Base-by-base conservation (phyloP, 2,888 invertebrate genomes). In the Harmothoe impar region DNA sequence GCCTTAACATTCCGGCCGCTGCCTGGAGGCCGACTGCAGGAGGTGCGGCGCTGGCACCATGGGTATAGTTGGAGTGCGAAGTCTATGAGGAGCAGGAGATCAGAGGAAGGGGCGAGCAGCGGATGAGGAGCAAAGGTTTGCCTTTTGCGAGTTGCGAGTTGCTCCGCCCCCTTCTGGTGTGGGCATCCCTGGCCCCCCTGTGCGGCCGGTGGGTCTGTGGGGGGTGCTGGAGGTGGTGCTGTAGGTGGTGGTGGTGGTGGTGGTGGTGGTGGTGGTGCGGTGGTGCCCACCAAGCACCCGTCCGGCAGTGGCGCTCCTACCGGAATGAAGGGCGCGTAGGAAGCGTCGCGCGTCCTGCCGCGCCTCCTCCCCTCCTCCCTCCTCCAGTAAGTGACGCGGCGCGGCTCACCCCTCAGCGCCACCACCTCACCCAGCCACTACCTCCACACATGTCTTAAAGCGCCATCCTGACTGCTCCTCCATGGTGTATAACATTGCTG, bases 131-230 rank as follows among this genome's bases (percentile, higher is more conserved):
- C 23, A 43, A 43, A 43, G 43, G 5, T 43, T 43, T 43, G 43
- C 43, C 43, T 43, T 62, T n/a, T 62, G 62, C 62, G 72, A 72
- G 72, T 72, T 25, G 62, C 62, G 12, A 62, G 62, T 62, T 62
- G 62, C 29, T 72, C 72, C 29, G 29, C 72, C 31, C 72, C 31
- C 72, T 72, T 25, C 29, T 29, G 72, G 72, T 25, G n/a, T n/a
- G n/a, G n/a, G 5, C 72, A 72, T 72, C 72, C 72, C 72, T 72
- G 29, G 20, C 23, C 62, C 62, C n/a, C 62, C 72, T 72, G n/a
- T 25, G 72, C 29, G 72, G 29, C 0, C 0, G 72, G 29, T 29
- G 62, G 62, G n/a, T n/a, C 29, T 15, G 72, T 72, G 15, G 72
- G 5, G 15, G 3, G 29, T 25, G 1, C 29, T 25, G 29, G 25